These are phyloP conservation scores for Ameiurus melas DNA, from an alignment of 2,113 vertebrate species.

Conservation along the genomic window DNA sequence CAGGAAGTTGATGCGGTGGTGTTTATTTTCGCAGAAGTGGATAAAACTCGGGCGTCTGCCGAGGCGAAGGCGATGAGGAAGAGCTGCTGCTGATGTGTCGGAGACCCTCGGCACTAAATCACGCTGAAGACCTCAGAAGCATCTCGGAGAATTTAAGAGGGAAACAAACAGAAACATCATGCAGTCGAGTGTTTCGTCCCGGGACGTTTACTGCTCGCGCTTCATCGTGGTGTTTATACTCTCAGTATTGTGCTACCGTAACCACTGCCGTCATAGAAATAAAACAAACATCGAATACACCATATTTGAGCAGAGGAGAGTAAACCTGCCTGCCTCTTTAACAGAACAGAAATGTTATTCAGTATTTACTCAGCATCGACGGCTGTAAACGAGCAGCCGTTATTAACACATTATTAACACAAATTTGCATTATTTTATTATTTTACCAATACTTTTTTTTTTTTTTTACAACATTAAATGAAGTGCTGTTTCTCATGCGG, in stretches of 20 bases:
- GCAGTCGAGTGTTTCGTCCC: not conserved
- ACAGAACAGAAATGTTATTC: not conserved
- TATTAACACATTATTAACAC: not conserved
- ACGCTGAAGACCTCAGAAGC: not conserved
- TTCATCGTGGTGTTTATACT: slow-evolving; percentile 19
- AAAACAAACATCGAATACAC: too few relatives aligned
- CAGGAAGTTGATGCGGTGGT: not conserved
- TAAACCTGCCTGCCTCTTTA: not conserved
- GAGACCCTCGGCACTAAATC: not conserved
- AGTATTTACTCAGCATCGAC: not conserved
- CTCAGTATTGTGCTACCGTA: slow-evolving; percentile 44
- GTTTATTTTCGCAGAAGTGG: slow-evolving; percentile 28
- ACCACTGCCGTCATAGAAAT: slow-evolving; percentile 38
- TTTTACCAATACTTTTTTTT: not conserved
- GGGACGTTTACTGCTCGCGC: not conserved
- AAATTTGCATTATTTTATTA: not conserved
- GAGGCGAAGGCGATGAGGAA: slow-evolving; percentile 46
- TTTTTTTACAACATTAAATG: slow-evolving; percentile 17
- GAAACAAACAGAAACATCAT: not conserved
- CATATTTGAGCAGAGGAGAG: not conserved
- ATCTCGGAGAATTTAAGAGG: not conserved
- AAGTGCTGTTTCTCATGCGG: not conserved
- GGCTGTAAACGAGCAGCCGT: not conserved
- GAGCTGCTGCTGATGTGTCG: slow-evolving; percentile 62
- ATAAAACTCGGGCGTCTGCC: slow-evolving; percentile 35